Conservation (phyloP, 2,888 invertebrate species). For the Hoplodrina ambigua region DNA sequence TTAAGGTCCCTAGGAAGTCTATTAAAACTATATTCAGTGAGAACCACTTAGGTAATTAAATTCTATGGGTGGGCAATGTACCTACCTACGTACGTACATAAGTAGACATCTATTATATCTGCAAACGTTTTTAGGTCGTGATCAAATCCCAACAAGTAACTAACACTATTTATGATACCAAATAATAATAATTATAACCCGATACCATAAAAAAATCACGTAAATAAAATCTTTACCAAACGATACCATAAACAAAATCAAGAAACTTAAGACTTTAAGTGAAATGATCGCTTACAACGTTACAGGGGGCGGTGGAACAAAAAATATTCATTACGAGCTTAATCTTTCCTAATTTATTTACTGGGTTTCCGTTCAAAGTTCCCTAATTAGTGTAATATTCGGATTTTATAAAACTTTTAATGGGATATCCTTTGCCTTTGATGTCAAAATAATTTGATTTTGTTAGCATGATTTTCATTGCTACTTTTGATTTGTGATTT, state of each 20-base stretch:
- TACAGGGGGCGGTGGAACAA: not conserved
- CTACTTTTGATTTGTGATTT: slow-evolving; percentile 7
- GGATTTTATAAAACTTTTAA: slow-evolving; percentile 51
- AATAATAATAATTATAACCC: no score
- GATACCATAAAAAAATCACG: no score
- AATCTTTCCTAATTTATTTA: slow-evolving; percentile 52
- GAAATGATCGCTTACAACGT: slow-evolving; percentile 23
- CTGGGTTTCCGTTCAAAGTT: slow-evolving; percentile 49
- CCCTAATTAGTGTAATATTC: slow-evolving; percentile 58
- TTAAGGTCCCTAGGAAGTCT: no score
- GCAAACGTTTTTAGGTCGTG: no score
- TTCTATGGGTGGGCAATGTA: no score
- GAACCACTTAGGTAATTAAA: no score
- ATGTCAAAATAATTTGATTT: slow-evolving; percentile 37
- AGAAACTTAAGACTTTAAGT: slow-evolving; percentile 13
- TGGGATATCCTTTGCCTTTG: slow-evolving; percentile 40
- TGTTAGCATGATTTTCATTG: slow-evolving; percentile 13
- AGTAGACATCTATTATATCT: no score
- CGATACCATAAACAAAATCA: slow-evolving; percentile 9
- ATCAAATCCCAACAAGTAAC: no score
- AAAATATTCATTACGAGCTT: slow-evolving; percentile 39
- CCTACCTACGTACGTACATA: no score
- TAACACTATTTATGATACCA: no score
- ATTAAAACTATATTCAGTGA: no score
- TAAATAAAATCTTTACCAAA: not conserved